A percentile compares a stretch with the other conserved stretches of the same genome.
Conservation (phyloP, 2,113 vertebrate genomes). For the Myotis davidii region DNA sequence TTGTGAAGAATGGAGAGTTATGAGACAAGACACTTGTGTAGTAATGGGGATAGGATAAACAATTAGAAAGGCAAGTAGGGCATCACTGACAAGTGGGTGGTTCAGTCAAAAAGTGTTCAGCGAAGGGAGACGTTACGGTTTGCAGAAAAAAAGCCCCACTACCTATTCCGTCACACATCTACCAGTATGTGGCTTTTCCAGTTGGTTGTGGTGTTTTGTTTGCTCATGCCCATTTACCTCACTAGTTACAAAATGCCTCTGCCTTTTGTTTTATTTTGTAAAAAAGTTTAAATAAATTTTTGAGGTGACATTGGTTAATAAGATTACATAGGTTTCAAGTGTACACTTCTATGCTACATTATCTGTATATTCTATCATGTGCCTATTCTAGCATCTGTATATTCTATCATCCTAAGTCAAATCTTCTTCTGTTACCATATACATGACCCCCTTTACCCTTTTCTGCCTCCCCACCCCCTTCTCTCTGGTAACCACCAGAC, state of each 20-base stretch:
- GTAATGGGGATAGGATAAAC: not conserved
- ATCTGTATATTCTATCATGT: no score
- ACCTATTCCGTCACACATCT: not conserved
- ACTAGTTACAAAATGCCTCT: not conserved
- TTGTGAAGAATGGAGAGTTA: not conserved
- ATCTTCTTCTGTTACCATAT: no score
- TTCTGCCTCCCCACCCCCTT: no score
- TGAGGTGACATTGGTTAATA: not conserved
- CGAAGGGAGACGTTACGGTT: not conserved
- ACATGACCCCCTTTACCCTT: no score
- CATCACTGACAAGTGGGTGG: not conserved
- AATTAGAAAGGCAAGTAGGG: not conserved
- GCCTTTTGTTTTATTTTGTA: not conserved
- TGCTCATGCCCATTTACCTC: not conserved
- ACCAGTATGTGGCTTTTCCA: not conserved
- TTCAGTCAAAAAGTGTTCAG: not conserved
- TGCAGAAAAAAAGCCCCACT: not conserved
- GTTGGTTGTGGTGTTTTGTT: not conserved
- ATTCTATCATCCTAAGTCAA: no score
- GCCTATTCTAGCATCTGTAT: no score
- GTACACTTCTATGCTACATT: not conserved
- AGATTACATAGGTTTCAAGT: not conserved
- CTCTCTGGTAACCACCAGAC: no score
- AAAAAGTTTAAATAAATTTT: not conserved
- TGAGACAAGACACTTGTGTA: not conserved